Conservation (phyloP, 2,113 vertebrate genomes). For the Vulpes lagopus region DNA sequence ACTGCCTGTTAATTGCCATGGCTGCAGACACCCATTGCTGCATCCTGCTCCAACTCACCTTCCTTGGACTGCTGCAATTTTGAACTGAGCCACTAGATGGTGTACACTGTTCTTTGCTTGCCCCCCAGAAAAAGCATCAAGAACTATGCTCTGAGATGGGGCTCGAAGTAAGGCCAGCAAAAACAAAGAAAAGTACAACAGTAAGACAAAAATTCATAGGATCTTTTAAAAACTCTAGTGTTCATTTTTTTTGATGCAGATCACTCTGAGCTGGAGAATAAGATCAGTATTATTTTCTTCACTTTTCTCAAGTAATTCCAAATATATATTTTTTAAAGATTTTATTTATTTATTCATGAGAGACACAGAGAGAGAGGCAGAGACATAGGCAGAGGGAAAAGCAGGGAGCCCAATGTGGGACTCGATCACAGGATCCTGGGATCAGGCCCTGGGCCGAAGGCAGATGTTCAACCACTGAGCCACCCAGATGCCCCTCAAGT, state of each 20-base stretch:
- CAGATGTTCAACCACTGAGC: too few relatives aligned
- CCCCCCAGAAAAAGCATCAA: slow-evolving; percentile 66
- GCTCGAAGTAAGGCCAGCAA: slow-evolving; percentile 77
- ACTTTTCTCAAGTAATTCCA: slow-evolving; percentile 74
- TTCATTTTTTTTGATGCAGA: background rate
- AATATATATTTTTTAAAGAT: background rate
- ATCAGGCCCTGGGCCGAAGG: too few relatives aligned
- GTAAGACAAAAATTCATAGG: background rate
- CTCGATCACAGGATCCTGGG: too few relatives aligned
- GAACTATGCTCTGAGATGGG: slow-evolving; percentile 67
- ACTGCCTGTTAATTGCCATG: background rate
- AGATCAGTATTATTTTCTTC: slow-evolving; percentile 77
- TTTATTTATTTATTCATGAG: too few relatives aligned
- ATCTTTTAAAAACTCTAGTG: background rate
- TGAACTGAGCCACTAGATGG: slow-evolving; percentile 87
- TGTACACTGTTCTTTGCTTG: slow-evolving; percentile 80
- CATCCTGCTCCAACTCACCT: background rate
- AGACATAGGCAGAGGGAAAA: too few relatives aligned
- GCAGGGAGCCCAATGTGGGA: too few relatives aligned
- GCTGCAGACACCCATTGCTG: background rate
- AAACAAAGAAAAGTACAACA: slow-evolving; percentile 81
- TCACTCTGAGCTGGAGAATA: background rate
- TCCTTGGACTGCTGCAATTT: slow-evolving; percentile 70
- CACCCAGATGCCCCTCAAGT: slow-evolving; percentile 6
- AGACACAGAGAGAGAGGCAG: too few relatives aligned